phyloP scores from a whole-genome alignment of 2,113 vertebrate genomes.

The Gorilla gorilla region DNA sequence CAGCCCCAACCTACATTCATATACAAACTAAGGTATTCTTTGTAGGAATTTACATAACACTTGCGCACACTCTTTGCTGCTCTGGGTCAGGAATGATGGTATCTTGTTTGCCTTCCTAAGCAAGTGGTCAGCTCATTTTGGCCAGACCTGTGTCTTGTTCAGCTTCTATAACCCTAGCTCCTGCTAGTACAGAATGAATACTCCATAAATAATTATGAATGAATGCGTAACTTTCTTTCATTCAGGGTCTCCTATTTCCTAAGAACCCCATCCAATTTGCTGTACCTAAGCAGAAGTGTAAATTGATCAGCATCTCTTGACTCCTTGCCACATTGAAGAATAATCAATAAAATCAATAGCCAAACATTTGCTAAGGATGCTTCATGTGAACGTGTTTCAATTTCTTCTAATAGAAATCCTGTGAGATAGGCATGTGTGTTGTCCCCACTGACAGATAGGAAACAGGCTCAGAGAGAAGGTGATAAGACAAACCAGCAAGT shows the following conservation, averaged over 20 bases:
- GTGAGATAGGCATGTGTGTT: background rate
- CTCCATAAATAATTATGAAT: background rate
- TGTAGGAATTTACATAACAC: no score
- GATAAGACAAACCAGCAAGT: background rate
- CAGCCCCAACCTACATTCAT: no score
- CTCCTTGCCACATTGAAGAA: background rate
- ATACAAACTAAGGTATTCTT: no score
- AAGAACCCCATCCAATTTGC: no score
- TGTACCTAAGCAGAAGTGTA: background rate
- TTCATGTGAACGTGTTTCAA: fast-evolving
- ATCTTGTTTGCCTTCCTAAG: background rate
- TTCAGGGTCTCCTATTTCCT: background rate
- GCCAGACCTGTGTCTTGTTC: background rate
- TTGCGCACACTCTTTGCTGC: background rate
- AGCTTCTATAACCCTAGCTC: no score
- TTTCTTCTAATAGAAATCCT: background rate
- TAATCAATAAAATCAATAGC: background rate
- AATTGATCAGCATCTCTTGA: no score
- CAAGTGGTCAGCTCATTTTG: background rate
- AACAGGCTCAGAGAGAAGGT: background rate
- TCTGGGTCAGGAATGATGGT: no score
- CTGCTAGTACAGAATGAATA: background rate
- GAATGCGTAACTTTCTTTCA: background rate
- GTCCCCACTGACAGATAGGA: background rate
- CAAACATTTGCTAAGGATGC: no score